Evolutionary conservation across 2,113 vertebrate genomes (phyloP), one percentile per base, ranked within the genome.

Genomic region (Chaetodon trifascialis): DNA sequence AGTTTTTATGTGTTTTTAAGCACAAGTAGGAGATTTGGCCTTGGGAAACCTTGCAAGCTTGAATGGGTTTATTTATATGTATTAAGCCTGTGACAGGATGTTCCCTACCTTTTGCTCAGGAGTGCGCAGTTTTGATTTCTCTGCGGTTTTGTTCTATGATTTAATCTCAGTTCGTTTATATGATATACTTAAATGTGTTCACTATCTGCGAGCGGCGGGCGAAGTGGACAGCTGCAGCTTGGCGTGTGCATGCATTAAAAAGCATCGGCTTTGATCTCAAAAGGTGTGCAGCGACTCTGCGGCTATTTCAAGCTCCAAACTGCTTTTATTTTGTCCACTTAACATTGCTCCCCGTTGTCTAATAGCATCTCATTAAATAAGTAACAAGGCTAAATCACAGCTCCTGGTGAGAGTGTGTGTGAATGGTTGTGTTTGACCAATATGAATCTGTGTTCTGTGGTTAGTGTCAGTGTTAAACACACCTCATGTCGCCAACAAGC

Each of bases 241-340:
- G 5, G 9, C 5, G 40, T 42, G 40, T 42, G 30, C 30, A 30
- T 30, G 30, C 30, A 30, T 30, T 30, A 30, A 30, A 30, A 30
- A 30, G 3, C 30, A 30, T 30, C 30, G 30, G 30, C 30, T 30
- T 30, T 30, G 30, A 9, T 42, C 6, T 42, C 9, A 1, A 9
- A 6, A 49, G 15, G 46, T 15, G 46, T 49, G 47, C 15, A 49
- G 47, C 40, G 5, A 42, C 40, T 23, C 21, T 64, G 67, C 17
- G 4, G 49, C 40, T 40, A 36, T 65, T 69, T 54, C 9, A 42
- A 16, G 21, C 60, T 60, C 67, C 71, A 12, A 55, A 71, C 67
- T 73, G 64, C 64, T 78, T 85, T 70, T 72, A 79, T 17, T 80
- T 63, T 62, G 54, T 54, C 65, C 65, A 23, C 56, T 73, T 77